These are phyloP conservation scores for Tetragonula clypearis DNA, from an alignment of 1,140 invertebrate species.

Conservation along the genomic window DNA sequence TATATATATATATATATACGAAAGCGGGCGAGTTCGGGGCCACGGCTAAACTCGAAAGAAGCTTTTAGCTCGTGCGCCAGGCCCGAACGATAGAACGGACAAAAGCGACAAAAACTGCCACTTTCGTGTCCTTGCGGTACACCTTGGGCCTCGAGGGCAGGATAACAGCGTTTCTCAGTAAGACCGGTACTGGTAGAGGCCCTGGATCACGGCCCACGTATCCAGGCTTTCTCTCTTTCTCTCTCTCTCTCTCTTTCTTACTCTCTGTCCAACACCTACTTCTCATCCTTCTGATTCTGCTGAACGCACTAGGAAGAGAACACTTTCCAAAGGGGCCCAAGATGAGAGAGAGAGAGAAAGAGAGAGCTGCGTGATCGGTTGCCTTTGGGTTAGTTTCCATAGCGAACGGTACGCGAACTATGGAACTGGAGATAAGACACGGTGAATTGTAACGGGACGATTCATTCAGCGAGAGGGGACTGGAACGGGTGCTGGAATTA, in stretches of 20 bases:
- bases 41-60: conserved; percentile 34
- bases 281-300: conserved; percentile 12
- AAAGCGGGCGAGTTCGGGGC: conserved; percentile 44
- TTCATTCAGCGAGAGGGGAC: no score
- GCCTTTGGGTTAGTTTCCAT: no score
- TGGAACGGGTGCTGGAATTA: no score
- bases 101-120: conserved; percentile 54
- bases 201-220: conserved; percentile 60
- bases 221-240: conserved; percentile 15
- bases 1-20: no score
- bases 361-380: background rate
- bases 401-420: no score
- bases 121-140: conserved; percentile 68
- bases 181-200: conserved; percentile 50
- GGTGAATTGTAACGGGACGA: no score
- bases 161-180: conserved; percentile 60
- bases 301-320: conserved; percentile 55
- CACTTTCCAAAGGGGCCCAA: conserved; percentile 18
- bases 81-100: conserved; percentile 29
- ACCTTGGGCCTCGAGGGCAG: conserved; percentile 61
- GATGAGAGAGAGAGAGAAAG: background rate
- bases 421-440: no score
- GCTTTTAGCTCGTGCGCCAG: conserved; percentile 52
- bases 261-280: conserved; percentile 38
- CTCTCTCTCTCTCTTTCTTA: no score